Percentiles rank a stretch among this genome's conserved stretches.
Conservation (phyloP, 2,113 vertebrate species). For the Ariopsis seemanni region DNA sequence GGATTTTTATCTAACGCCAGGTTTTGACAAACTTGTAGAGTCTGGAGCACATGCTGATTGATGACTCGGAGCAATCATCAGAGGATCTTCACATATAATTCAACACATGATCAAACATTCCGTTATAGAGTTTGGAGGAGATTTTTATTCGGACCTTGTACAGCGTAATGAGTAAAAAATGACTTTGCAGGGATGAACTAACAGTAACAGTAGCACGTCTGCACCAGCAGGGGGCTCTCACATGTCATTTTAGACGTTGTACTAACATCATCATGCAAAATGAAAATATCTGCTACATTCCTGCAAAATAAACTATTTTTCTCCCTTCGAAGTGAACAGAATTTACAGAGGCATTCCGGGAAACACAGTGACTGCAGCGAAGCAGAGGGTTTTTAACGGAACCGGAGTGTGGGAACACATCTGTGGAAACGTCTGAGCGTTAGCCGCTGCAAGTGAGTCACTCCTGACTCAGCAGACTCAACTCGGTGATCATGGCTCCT, state of each 20-base stretch:
- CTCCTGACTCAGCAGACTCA: constrained; percentile 38
- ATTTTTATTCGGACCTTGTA: no score
- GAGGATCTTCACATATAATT: no score
- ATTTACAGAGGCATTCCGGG: not conserved
- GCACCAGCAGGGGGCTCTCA: not conserved
- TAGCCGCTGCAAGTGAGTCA: constrained; percentile 24
- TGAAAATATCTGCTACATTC: not conserved
- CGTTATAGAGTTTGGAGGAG: no score
- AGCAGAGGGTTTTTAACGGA: not conserved
- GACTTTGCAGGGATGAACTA: not conserved
- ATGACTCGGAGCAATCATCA: no score
- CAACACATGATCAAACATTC: no score
- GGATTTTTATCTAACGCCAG: no score
- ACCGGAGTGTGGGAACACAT: constrained; percentile 39
- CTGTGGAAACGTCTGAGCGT: constrained; percentile 14
- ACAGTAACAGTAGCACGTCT: not conserved
- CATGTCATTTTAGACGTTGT: not conserved
- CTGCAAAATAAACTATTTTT: not conserved
- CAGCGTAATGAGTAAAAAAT: no score
- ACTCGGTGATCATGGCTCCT: constrained; percentile 29
- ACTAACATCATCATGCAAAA: not conserved
- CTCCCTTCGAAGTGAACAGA: not conserved
- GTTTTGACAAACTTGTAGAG: no score
- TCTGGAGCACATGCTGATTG: no score
- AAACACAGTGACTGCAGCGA: not conserved